Base-by-base conservation (phyloP, 2,888 invertebrate species). In the Ptychoptera albimana region DNA sequence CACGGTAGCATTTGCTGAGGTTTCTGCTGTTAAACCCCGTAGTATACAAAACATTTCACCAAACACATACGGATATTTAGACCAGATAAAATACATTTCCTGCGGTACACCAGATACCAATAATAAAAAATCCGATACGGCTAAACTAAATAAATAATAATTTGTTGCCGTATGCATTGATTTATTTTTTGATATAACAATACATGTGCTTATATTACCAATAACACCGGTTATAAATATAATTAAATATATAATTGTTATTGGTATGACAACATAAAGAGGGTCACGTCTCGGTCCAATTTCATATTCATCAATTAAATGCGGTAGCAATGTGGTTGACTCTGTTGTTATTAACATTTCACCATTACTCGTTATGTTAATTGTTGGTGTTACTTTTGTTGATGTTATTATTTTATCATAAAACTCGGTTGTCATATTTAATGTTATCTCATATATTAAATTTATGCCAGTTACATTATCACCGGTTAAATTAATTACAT, bases 101-200 rank as follows among this genome's bases (percentile, higher is more conserved):
- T 80, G 80, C 0, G 88, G 88, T 55, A 88, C 74, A 0, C 85
- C 85, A 41, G 80, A 73, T 1, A 85, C 62, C 12, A 88, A 66
- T 12, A 88, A 67, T 16, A 88, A 66, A 34, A 89, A 71, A 61
- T 89, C 89, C 2, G 87, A 87, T 48, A 88, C 73, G 7, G 89
- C 85, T 58, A 88, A 66, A 60, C 83, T 86, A 65, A 89, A 87
- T 45, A 89, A 68, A 59, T 89, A 89, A 57, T 79, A 82, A 55
- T 82, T 82, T 8, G 82, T 82, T 3, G 81, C 80, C 13, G 82
- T 81, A 55, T 85, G 86, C 83, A 89, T 83, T 50, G 79, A 81
- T 52, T 79, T 79, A 63, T 87, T 87, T 49, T 77, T 72, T 14
- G 79, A 73, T 50, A 91, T 88, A 14, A 91, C 88, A 46, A 87